Evolutionary conservation across 2,888 invertebrate genomes (phyloP).

Genomic region (Blastobasis lacticolella): DNA sequence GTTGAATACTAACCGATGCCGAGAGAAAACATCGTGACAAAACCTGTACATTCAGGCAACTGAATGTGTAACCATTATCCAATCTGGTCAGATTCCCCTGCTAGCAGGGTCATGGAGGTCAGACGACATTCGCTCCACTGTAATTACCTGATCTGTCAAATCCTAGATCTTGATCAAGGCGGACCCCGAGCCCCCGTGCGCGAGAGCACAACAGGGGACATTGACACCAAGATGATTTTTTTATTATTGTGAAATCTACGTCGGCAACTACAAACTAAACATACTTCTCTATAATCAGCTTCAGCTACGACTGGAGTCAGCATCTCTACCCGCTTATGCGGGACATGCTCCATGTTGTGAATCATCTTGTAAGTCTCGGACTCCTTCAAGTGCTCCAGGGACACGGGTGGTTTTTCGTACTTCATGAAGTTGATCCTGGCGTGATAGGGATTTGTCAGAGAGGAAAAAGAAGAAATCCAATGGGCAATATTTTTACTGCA

Average conservation of each 20-base stretch:
- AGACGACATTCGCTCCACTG: background rate
- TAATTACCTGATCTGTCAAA: too few species aligned
- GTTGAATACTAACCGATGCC: too few species aligned
- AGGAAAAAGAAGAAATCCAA: too few species aligned
- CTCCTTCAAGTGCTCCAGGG: constrained; percentile 81
- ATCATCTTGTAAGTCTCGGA: constrained; percentile 88
- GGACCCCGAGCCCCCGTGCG: too few species aligned
- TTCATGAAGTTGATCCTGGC: constrained; percentile 92
- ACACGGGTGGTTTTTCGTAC: constrained; percentile 86
- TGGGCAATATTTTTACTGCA: too few species aligned
- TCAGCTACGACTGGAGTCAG: constrained; percentile 75
- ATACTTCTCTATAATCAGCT: constrained; percentile 74
- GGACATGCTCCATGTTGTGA: constrained; percentile 82
- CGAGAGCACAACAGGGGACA: too few species aligned
- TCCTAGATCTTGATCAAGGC: too few species aligned
- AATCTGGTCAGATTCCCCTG: too few species aligned
- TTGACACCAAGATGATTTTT: background rate
- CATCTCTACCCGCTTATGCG: constrained; percentile 78
- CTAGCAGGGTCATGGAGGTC: background rate
- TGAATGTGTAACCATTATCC: too few species aligned
- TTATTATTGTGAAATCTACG: background rate
- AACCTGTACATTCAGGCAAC: too few species aligned
- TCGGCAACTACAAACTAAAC: background rate
- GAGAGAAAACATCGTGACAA: too few species aligned
- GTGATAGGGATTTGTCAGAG: background rate